A percentile compares a stretch with the other conserved stretches of the same genome.
phyloP scores from a whole-genome alignment of 2,797 vertebrate genomes.

The Sparidentex hasta region DNA sequence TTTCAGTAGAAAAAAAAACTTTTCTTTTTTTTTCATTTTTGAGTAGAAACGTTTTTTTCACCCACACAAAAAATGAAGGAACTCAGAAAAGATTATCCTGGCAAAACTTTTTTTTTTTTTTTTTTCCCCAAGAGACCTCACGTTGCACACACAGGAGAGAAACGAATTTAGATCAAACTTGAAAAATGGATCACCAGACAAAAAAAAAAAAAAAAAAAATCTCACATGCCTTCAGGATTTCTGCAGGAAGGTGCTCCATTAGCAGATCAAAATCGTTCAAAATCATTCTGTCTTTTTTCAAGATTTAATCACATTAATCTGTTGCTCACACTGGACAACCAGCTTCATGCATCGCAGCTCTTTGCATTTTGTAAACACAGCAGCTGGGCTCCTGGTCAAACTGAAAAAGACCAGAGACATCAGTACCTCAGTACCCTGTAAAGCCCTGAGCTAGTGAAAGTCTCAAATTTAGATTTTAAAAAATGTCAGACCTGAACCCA shows the following conservation, averaged over 20 bases:
- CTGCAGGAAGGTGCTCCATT: background rate
- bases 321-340: background rate
- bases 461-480: slow-evolving; percentile 17
- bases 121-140: too few species aligned
- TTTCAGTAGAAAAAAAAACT: too few species aligned
- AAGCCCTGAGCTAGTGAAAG: background rate
- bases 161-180: too few species aligned
- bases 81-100: too few species aligned
- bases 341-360: background rate
- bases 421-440: background rate
- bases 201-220: too few species aligned
- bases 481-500: background rate
- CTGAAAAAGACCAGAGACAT: background rate
- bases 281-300: background rate
- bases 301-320: background rate
- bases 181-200: too few species aligned
- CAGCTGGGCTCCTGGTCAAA: background rate
- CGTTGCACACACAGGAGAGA: too few species aligned
- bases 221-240: background rate
- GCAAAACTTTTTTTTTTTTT: too few species aligned
- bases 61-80: too few species aligned
- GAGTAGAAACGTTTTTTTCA: too few species aligned
- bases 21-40: too few species aligned
- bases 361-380: background rate
- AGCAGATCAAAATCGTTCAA: background rate